Evolutionary conservation across 2,113 vertebrate species (phyloP), one percentile per base, ranked within the genome.

Genomic region (Gracilinanus agilis): DNA sequence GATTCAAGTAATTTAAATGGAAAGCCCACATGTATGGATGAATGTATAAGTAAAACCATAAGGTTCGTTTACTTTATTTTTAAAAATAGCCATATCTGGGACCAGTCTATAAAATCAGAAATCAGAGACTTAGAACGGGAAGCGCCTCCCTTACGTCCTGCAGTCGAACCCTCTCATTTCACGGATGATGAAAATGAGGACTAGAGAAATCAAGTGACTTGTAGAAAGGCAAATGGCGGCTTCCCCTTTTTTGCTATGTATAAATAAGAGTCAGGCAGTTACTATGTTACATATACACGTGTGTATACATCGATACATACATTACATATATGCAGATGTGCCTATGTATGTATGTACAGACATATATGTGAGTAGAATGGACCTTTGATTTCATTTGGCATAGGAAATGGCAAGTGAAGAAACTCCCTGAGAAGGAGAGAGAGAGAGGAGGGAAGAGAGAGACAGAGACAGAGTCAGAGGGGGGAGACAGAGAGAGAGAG

Each of bases 31-130:
- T 44, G 25, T 89, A 89, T 3, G 21, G 24, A 58, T 21, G 2
- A 83, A 0, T 2, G 40, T 24, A 88, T 53, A 23, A 83, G 95
- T 58, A 90, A 90, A 56, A 67, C 40, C 19, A 53, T 0, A 23
- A 83, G 90, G 44, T 16, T 54, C 90, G 11, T 88, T 27, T 40
- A 53, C 61, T 93, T 90, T 58, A 67, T 44, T 93, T 95, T 95
- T 61, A 90, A 93, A 91, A 89, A 24, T 95, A 29, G 6, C 8
- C 44, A 0, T 55, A 49, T n/a, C 83, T 55, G n/a, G 55, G 90
- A 56, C 29, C 29, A 55, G 55, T 40, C 29, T 23, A 34, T 67
- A n/a, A 67, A 67, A 29, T 16, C 61, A 67, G 0, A 67, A 3
- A 61, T 61, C 27, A 61, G 29, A 61, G 56, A 67, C 61, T 67